Evolutionary conservation across 1,140 invertebrate species (phyloP).

Genomic region (Tribolium castaneum): DNA sequence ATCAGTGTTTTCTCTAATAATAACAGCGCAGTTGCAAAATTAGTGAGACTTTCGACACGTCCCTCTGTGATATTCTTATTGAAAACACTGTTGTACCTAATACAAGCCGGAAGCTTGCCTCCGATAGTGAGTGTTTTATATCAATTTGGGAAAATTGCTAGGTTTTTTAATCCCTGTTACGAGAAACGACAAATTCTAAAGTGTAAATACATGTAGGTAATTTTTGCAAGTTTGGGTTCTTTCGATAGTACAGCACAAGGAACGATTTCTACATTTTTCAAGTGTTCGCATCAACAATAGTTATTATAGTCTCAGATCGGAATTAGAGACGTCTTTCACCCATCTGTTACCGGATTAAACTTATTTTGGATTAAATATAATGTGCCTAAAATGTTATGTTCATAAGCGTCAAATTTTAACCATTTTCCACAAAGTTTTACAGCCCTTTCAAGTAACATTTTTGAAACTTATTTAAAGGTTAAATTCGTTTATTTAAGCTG

Average conservation of each 20-base stretch:
- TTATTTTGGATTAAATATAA: too few species aligned
- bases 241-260: conserved; percentile 29
- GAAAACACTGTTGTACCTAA: conserved; percentile 14
- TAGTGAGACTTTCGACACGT: conserved; percentile 38
- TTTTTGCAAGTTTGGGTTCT: conserved; percentile 25
- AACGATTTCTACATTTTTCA: conserved; percentile 27
- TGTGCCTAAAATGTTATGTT: too few species aligned
- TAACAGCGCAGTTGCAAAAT: conserved; percentile 41
- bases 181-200: conserved; percentile 20
- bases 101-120: conserved; percentile 23
- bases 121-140: conserved; percentile 31
- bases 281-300: conserved; percentile 33
- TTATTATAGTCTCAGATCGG: background rate
- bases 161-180: conserved; percentile 34
- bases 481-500: too few species aligned
- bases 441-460: too few species aligned
- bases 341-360: too few species aligned
- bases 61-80: conserved; percentile 39
- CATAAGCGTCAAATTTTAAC: too few species aligned
- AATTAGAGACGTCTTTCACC: too few species aligned
- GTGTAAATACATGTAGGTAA: conserved; percentile 23
- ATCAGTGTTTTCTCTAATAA: conserved; percentile 40
- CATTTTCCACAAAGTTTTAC: too few species aligned
- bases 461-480: too few species aligned
- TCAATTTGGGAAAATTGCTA: conserved; percentile 19